A percentile compares a stretch with the other conserved stretches of the same genome.
Conservation (phyloP, 2,113 vertebrate genomes). For the Isichthys henryi region DNA sequence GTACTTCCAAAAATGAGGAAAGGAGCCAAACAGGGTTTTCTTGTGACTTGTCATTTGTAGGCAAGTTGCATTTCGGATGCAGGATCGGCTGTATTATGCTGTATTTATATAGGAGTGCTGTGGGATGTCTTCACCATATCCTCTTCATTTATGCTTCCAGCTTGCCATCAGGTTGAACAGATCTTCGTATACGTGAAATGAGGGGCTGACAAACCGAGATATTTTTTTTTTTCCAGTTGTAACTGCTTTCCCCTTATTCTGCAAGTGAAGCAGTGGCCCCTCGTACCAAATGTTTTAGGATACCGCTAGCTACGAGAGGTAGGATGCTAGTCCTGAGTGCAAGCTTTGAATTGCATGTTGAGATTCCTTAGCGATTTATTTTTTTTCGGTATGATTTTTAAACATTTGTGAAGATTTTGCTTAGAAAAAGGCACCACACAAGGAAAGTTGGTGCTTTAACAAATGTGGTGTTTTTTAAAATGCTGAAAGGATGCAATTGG, state of each 20-base stretch:
- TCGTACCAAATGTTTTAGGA: conserved; percentile 13
- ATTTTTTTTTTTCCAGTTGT: background rate
- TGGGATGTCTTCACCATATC: background rate
- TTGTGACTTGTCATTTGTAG: background rate
- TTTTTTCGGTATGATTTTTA: background rate
- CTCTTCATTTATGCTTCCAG: background rate
- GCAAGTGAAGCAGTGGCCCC: conserved; percentile 46
- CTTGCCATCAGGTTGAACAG: background rate
- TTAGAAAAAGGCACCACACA: background rate
- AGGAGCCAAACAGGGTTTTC: background rate
- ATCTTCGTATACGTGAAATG: background rate
- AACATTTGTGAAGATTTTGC: background rate
- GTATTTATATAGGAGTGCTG: background rate
- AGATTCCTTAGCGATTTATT: background rate
- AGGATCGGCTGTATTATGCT: background rate
- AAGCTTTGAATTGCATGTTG: background rate
- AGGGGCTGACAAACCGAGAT: background rate
- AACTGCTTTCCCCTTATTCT: conserved; percentile 39
- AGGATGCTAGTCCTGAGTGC: background rate
- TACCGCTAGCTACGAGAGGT: background rate
- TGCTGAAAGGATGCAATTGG: background rate
- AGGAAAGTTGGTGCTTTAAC: background rate
- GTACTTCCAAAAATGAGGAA: background rate
- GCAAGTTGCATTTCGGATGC: background rate
- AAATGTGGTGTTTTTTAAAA: background rate